Base-by-base conservation (phyloP, 2,888 invertebrate species). In the Punctoribates punctum region DNA sequence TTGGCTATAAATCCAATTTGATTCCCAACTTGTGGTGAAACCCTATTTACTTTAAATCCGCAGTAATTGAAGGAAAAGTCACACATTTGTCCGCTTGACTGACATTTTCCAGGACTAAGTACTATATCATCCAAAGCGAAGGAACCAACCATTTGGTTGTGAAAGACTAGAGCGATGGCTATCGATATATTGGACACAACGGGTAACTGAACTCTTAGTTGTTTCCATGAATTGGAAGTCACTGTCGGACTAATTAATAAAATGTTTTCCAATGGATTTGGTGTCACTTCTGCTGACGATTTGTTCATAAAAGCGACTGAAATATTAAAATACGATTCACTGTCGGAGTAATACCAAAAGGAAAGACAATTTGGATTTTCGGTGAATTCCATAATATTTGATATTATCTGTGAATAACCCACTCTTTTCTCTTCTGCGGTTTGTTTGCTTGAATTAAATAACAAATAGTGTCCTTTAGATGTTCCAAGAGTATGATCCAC, bases 301-400 rank as follows among this genome's bases (percentile, higher is more conserved):
- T 20, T 27, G 2, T 15, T 1, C 1, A 4, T 9, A 62, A 27
- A 62, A 1, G 23, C 27, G 17, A 62, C 34, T 1, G 62, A 62
- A 13, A 62, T 62, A 23, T 57, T 62, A 25, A 74, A 70, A 23
- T 20, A 5, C 9, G 34, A 27, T 38, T 74, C 74, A 8, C 23
- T 42, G 57, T 38, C 38, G 5, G 57, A 27, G 46, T 60, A 74
- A 27, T 74, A 74, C 74, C 74, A 74, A 4, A 74, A 60, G 2
- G 74, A 29, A 23, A 74, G 46, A 60, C 74, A 74, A 20, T 74
- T 72, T 6, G 42, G 74, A 29, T 17, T 62, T 3, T 8, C 17
- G 20, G 74, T 62, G 11, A 74, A 3, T 29, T 65, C n/a, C n/a
- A 54, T n/a, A 4, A 20, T 6, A 54, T 20, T n/a, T n/a, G 54